Evolutionary conservation across 2,888 invertebrate genomes (phyloP).

Genomic region (Platerodrilus igneus): DNA sequence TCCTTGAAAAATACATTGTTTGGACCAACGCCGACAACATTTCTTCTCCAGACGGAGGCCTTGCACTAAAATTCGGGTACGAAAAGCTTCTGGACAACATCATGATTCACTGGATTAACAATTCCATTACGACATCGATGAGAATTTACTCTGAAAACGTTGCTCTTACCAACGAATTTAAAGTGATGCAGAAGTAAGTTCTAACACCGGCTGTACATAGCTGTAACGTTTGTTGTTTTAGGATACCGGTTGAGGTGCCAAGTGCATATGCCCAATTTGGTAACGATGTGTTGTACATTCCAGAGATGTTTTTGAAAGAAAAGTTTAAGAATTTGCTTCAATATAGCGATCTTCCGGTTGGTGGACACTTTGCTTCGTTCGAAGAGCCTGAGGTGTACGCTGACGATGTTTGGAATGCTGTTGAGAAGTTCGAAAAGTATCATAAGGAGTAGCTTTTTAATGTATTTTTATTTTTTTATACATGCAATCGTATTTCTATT

Average conservation of each 20-base stretch:
- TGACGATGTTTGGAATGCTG: slow-evolving; percentile 62
- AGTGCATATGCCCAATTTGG: slow-evolving; percentile 70
- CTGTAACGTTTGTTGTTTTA: no score
- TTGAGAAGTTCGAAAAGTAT: slow-evolving; percentile 33
- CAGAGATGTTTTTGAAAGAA: slow-evolving; percentile 55
- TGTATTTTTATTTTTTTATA: no score
- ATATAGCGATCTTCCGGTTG: slow-evolving; percentile 59
- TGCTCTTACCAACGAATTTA: no score
- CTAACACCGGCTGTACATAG: no score
- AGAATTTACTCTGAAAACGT: slow-evolving; percentile 69
- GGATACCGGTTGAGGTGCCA: slow-evolving; percentile 63
- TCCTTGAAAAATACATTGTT: slow-evolving; percentile 81
- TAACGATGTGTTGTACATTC: slow-evolving; percentile 59
- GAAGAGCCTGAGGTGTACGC: slow-evolving; percentile 69
- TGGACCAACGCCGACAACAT: slow-evolving; percentile 60
- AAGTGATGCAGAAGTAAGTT: no score
- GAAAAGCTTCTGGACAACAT: slow-evolving; percentile 73
- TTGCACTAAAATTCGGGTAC: slow-evolving; percentile 61
- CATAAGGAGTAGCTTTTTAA: not conserved
- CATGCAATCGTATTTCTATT: not conserved
- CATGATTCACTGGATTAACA: slow-evolving; percentile 77
- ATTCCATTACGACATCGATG: slow-evolving; percentile 68
- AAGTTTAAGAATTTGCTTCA: slow-evolving; percentile 64
- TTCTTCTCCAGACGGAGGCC: slow-evolving; percentile 59
- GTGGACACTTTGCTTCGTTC: slow-evolving; percentile 82